These are phyloP conservation scores for Petrocephalus schoutedeni DNA, from an alignment of 2,797 vertebrate genomes.

Conservation along the genomic window DNA sequence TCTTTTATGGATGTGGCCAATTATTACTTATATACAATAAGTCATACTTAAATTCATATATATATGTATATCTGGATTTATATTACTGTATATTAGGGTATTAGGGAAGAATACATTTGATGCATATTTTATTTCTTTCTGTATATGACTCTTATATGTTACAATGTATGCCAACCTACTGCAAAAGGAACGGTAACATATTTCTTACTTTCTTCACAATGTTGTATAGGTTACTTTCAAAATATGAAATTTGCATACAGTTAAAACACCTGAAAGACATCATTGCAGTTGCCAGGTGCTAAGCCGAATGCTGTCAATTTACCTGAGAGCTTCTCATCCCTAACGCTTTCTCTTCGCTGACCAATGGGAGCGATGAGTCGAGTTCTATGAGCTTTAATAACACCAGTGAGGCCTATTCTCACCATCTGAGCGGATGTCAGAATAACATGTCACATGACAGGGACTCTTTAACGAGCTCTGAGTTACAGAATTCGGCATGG, in stretches of 20 bases:
- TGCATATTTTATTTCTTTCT: neutral
- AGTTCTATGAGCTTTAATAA: conserved; percentile 61
- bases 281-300: neutral
- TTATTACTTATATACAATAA: neutral
- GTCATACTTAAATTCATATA: neutral
- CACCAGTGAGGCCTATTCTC: conserved; percentile 47
- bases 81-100: neutral
- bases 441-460: conserved; percentile 64
- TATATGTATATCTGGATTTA: neutral
- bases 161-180: neutral
- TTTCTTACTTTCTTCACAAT: neutral
- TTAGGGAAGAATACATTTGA: neutral
- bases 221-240: neutral
- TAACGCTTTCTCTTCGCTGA: conserved; percentile 52
- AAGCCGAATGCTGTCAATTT: conserved; percentile 58
- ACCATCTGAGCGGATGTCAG: conserved; percentile 55
- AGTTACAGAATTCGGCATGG: conserved; percentile 38
- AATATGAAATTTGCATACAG: neutral
- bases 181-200: neutral
- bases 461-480: conserved; percentile 61
- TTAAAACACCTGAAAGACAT: neutral
- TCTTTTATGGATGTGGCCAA: neutral
- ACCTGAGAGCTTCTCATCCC: conserved; percentile 56
- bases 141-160: neutral
- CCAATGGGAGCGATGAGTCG: conserved; percentile 59